phyloP scores from a whole-genome alignment of 1,140 invertebrate genomes.

The Temnothorax longispinosus region DNA sequence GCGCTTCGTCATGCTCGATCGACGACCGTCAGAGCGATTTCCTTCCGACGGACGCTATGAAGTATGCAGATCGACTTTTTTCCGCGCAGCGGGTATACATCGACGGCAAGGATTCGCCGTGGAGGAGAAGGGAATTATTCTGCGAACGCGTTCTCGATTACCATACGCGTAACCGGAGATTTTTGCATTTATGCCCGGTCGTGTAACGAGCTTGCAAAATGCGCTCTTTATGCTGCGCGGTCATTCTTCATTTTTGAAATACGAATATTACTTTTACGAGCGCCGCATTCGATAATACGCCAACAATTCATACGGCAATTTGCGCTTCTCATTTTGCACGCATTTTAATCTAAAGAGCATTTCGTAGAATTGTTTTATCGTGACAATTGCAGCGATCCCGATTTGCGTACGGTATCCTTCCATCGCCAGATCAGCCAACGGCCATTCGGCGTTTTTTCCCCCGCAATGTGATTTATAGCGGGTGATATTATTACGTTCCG shows the following conservation, averaged over 20 bases:
- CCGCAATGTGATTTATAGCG: constrained; percentile 32
- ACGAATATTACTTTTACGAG: constrained; percentile 53
- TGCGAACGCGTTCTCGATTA: constrained; percentile 51
- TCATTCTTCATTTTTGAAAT: constrained; percentile 49
- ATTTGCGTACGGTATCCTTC: constrained; percentile 40
- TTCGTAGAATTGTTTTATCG: constrained; percentile 59
- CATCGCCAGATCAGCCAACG: constrained; percentile 10
- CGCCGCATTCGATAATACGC: constrained; percentile 49
- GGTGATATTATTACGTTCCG: constrained; percentile 49
- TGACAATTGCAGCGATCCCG: constrained; percentile 30
- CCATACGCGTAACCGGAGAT: constrained; percentile 56
- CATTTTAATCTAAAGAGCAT: constrained; percentile 60
- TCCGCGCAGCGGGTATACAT: constrained; percentile 20
- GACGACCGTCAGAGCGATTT: constrained; percentile 53
- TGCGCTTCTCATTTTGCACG: constrained; percentile 59
- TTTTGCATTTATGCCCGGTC: constrained; percentile 49
- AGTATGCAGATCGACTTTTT: constrained; percentile 64
- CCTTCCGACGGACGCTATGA: constrained; percentile 56
- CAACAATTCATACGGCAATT: constrained; percentile 54
- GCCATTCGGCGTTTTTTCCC: constrained; percentile 45
- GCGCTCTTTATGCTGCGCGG: constrained; percentile 31
- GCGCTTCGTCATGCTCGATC: constrained; percentile 58
- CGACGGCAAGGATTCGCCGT: constrained; percentile 29
- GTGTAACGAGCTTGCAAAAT: constrained; percentile 53
- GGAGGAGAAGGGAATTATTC: constrained; percentile 48